These are phyloP conservation scores for Tragopan temminckii DNA, from an alignment of 2,797 vertebrate species.

Conservation along the genomic window DNA sequence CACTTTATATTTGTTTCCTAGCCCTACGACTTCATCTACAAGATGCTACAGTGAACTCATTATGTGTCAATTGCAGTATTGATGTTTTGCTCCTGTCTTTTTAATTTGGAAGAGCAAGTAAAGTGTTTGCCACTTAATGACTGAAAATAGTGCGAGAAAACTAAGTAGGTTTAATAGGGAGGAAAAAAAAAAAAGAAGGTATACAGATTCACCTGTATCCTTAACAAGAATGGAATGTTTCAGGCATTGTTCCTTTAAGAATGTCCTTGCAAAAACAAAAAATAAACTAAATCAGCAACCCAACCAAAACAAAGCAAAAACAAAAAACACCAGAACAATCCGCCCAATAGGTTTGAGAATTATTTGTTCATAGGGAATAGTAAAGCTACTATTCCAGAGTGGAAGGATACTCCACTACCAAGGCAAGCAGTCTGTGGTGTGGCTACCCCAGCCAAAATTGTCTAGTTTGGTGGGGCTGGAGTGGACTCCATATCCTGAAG, in stretches of 20 bases:
- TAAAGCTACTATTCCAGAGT: background rate
- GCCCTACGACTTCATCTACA: conserved; percentile 21
- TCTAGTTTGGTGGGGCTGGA: background rate
- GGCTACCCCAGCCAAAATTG: background rate
- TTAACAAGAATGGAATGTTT: background rate
- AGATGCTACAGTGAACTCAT: conserved; percentile 12
- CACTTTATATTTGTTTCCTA: conserved; percentile 22
- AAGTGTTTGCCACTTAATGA: background rate
- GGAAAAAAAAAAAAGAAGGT: background rate
- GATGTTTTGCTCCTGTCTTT: conserved; percentile 29
- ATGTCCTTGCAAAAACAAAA: background rate
- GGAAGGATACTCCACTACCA: background rate
- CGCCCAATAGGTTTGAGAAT: background rate
- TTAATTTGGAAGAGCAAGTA: conserved; percentile 6
- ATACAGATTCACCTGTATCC: background rate
- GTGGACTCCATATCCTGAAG: background rate
- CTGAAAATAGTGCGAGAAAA: background rate
- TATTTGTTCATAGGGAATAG: background rate
- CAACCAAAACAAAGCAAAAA: background rate
- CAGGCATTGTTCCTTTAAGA: background rate
- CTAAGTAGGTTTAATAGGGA: background rate
- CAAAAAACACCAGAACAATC: background rate
- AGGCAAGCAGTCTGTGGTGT: background rate
- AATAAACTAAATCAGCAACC: background rate
- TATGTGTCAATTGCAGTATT: conserved; percentile 25